A percentile compares a stretch with the other conserved stretches of the same genome.
Conservation (phyloP, 2,888 invertebrate genomes). For the Caenorhabditis wallacei region DNA sequence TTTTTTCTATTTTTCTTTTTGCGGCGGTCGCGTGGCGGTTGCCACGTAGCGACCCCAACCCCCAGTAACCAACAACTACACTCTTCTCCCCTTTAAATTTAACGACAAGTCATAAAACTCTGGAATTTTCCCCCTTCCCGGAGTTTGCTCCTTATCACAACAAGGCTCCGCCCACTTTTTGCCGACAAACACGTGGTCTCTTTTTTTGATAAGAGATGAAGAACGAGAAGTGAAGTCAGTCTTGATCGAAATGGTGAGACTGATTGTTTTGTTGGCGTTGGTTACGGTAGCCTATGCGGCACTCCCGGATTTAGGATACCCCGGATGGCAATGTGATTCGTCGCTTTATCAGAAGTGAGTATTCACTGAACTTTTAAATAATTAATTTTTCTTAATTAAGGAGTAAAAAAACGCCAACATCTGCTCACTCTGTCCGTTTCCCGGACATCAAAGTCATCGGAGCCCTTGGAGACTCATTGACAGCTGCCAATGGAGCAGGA, state of each 20-base stretch:
- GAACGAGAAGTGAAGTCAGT: slow-evolving; percentile 7
- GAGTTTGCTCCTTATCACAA: slow-evolving; percentile 29
- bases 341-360: slow-evolving; percentile 56
- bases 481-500: slow-evolving; percentile 79
- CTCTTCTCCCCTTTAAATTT: not conserved
- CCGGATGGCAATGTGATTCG: slow-evolving; percentile 70
- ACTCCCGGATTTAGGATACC: slow-evolving; percentile 69
- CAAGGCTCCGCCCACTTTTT: not conserved
- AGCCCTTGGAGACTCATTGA: slow-evolving; percentile 76
- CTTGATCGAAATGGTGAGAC: not conserved
- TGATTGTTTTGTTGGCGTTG: not conserved
- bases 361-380: not conserved
- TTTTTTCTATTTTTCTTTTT: not conserved
- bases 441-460: slow-evolving; percentile 75
- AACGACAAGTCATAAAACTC: slow-evolving; percentile 20
- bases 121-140: slow-evolving; percentile 7
- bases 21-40: too few relatives aligned
- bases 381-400: too few relatives aligned
- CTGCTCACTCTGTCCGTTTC: slow-evolving; percentile 71
- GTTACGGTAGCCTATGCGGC: slow-evolving; percentile 33
- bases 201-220: slow-evolving; percentile 34
- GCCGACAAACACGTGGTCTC: slow-evolving; percentile 30
- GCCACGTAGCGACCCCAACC: not conserved
- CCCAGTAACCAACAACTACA: slow-evolving; percentile 1
- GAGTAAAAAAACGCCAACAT: slow-evolving; percentile 84